Percentiles rank a stretch among this genome's conserved stretches.
Evolutionary conservation across 35 echinoderm and acorn worm genomes (phyloP).

Genomic region (Lytechinus variegatus): DNA sequence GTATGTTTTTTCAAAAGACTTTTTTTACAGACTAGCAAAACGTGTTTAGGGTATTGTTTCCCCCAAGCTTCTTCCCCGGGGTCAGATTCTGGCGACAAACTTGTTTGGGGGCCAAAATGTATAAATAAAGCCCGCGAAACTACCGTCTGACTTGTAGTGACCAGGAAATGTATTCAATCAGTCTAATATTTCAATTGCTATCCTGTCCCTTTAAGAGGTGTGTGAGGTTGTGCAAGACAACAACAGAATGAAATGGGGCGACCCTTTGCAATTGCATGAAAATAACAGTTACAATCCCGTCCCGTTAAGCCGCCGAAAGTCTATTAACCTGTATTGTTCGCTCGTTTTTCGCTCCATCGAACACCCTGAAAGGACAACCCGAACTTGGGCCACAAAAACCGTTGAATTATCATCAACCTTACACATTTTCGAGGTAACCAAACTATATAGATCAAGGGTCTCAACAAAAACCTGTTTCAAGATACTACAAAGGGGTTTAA

Average conservation of each 20-base stretch:
- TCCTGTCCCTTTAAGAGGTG: background rate
- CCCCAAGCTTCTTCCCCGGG: too few species aligned
- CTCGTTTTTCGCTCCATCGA: background rate
- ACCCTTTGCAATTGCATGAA: background rate
- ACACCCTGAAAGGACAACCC: constrained; percentile 12
- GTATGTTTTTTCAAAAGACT: too few species aligned
- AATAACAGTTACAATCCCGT: constrained; percentile 33
- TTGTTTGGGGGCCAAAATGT: too few species aligned
- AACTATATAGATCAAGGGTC: background rate
- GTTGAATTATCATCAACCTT: constrained; percentile 19
- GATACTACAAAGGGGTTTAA: background rate
- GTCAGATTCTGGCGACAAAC: too few species aligned
- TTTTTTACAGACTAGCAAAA: too few species aligned
- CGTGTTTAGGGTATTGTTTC: too few species aligned
- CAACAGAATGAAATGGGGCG: background rate
- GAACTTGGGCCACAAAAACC: constrained; percentile 28
- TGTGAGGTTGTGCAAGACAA: background rate
- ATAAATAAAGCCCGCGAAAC: too few species aligned
- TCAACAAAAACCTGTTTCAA: background rate
- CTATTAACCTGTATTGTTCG: constrained; percentile 12
- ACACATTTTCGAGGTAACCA: background rate
- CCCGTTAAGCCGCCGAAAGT: background rate
- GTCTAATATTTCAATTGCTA: background rate
- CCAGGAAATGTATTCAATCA: too few species aligned
- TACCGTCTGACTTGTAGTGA: too few species aligned